A percentile compares a stretch with the other conserved stretches of the same genome.
Conservation (phyloP, 2,113 vertebrate species). For the Brienomyrus brachyistius region DNA sequence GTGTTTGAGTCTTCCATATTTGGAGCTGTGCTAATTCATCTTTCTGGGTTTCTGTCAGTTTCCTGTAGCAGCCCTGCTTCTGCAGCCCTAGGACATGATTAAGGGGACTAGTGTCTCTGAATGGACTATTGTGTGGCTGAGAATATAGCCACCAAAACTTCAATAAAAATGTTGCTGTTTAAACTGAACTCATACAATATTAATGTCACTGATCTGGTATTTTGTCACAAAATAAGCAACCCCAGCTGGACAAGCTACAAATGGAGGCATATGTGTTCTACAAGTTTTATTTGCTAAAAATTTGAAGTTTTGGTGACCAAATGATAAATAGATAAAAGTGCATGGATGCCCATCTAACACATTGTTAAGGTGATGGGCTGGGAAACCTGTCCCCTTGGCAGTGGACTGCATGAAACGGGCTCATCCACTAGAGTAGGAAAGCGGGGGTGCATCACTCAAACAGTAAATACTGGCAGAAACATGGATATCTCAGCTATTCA, state of each 20-base stretch:
- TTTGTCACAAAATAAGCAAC: not conserved
- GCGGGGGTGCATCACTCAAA: not conserved
- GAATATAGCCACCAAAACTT: not conserved
- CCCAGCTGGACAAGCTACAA: not conserved
- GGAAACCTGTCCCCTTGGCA: not conserved
- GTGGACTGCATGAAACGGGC: not conserved
- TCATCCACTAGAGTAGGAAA: not conserved
- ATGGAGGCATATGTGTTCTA: not conserved
- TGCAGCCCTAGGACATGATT: not conserved
- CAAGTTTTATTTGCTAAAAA: not conserved
- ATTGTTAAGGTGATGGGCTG: not conserved
- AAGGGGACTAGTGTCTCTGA: not conserved
- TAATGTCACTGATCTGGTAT: not conserved
- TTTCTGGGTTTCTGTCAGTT: not conserved
- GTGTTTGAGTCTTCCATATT: not conserved
- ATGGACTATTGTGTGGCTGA: not conserved
- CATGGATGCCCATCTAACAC: too few species aligned
- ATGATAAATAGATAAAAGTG: not conserved
- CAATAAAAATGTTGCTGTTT: not conserved
- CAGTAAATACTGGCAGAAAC: not conserved
- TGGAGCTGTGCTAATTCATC: not conserved
- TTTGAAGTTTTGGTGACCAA: not conserved
- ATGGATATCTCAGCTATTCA: not conserved
- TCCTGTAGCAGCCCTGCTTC: not conserved
- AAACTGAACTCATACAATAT: not conserved